A percentile compares a stretch with the other conserved stretches of the same genome.
These are phyloP conservation scores for Rutilus rutilus DNA, from an alignment of 2,113 vertebrate species.

Conservation along the genomic window DNA sequence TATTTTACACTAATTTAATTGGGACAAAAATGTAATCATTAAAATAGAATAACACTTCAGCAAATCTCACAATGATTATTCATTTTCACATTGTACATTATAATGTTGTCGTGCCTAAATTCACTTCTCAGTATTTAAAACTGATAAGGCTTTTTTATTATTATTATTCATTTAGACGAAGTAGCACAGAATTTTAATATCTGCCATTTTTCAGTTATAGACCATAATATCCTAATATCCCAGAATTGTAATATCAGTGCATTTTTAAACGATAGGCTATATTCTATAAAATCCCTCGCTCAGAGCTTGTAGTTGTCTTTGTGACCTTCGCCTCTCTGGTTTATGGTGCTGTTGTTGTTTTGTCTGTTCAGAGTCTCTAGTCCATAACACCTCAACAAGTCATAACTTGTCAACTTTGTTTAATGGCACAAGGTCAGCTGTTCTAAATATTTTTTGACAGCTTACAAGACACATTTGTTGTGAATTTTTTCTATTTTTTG, in stretches of 20 bases:
- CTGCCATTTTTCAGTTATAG: too few species aligned
- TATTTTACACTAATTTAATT: too few species aligned
- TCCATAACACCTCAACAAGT: conserved; percentile 12
- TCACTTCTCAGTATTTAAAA: too few species aligned
- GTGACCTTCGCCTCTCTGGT: background rate
- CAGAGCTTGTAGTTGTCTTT: background rate
- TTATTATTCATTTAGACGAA: too few species aligned
- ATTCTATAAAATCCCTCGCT: background rate
- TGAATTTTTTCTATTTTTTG: background rate
- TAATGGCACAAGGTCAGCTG: conserved; percentile 28
- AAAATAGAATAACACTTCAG: too few species aligned
- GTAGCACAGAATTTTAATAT: too few species aligned
- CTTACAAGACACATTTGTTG: conserved; percentile 24
- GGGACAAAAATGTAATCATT: too few species aligned
- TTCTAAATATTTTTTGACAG: conserved; percentile 10
- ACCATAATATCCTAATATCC: too few species aligned
- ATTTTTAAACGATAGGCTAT: background rate
- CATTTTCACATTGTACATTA: too few species aligned
- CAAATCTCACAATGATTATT: too few species aligned
- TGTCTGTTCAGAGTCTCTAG: background rate
- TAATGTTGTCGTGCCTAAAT: too few species aligned
- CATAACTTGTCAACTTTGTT: conserved; percentile 33
- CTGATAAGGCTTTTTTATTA: too few species aligned
- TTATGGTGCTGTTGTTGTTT: conserved; percentile 19
- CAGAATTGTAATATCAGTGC: background rate